phyloP scores from a whole-genome alignment of 2,888 invertebrate genomes.

The Quadroppia sp. region DNA sequence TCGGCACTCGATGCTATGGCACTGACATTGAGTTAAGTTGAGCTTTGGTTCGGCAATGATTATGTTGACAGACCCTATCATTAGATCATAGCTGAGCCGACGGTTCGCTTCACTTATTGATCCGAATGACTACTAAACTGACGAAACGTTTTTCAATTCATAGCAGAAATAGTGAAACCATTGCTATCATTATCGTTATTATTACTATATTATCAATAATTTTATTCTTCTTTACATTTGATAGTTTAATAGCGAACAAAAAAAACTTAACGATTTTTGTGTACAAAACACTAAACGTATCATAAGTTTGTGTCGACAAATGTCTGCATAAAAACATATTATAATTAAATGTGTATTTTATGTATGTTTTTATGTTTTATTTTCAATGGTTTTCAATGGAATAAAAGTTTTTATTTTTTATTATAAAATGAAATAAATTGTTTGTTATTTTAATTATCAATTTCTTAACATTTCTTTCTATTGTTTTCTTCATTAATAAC shows the following conservation, averaged over 20 bases:
- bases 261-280: constrained; percentile 20
- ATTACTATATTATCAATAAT: constrained; percentile 35
- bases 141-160: background rate
- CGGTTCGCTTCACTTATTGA: constrained; percentile 28
- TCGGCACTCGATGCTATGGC: background rate
- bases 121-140: constrained; percentile 24
- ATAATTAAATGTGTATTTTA: constrained; percentile 35
- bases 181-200: constrained; percentile 28
- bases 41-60: constrained; percentile 27
- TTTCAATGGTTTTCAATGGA: too few species aligned
- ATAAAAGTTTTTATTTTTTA: background rate
- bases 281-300: constrained; percentile 5
- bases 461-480: background rate
- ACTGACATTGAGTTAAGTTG: constrained; percentile 14
- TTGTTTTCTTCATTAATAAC: background rate
- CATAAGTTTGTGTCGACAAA: background rate
- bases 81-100: constrained; percentile 32
- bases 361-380: background rate
- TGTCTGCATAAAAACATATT: constrained; percentile 25
- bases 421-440: background rate
- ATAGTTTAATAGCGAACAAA: constrained; percentile 15
- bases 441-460: constrained; percentile 13
- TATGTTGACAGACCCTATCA: constrained; percentile 35
- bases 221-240: constrained; percentile 28
- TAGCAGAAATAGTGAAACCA: background rate